Evolutionary conservation across 1,140 invertebrate genomes (phyloP).

Genomic region (Muscidifurax raptorellus): DNA sequence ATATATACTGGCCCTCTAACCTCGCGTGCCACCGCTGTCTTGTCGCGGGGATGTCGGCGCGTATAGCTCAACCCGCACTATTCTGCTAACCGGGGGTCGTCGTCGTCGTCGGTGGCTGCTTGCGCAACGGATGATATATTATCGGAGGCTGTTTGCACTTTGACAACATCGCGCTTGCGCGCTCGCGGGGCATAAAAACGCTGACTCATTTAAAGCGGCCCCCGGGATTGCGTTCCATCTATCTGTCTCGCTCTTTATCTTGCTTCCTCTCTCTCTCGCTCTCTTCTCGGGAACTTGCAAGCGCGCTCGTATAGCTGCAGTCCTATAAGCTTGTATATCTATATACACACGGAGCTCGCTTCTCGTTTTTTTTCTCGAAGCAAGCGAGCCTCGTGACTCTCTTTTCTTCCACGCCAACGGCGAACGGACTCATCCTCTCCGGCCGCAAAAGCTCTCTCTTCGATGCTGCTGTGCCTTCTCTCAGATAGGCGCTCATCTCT

Average conservation of each 20-base stretch:
- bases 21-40: neutral
- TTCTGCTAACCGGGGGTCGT: neutral
- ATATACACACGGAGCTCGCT: neutral
- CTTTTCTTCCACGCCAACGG: slow-evolving; percentile 67
- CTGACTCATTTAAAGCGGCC: slow-evolving; percentile 77
- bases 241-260: slow-evolving; percentile 48
- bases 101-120: neutral
- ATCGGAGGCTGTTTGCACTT: slow-evolving; percentile 75
- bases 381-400: slow-evolving; percentile 66
- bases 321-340: neutral
- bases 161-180: slow-evolving; percentile 73
- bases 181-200: slow-evolving; percentile 71
- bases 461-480: neutral
- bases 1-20: slow-evolving; percentile 13
- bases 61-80: neutral
- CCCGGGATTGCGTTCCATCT: slow-evolving; percentile 70
- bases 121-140: slow-evolving; percentile 73
- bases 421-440: slow-evolving; percentile 60
- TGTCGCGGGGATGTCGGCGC: neutral
- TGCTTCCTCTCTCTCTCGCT: slow-evolving; percentile 58
- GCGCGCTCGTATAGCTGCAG: neutral
- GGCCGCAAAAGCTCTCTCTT: slow-evolving; percentile 36
- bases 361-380: neutral
- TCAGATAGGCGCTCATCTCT: slow-evolving; percentile 1
- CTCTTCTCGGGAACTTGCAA: slow-evolving; percentile 42